Base-by-base conservation (phyloP, 2,113 vertebrate genomes). In the Rattus rattus region DNA sequence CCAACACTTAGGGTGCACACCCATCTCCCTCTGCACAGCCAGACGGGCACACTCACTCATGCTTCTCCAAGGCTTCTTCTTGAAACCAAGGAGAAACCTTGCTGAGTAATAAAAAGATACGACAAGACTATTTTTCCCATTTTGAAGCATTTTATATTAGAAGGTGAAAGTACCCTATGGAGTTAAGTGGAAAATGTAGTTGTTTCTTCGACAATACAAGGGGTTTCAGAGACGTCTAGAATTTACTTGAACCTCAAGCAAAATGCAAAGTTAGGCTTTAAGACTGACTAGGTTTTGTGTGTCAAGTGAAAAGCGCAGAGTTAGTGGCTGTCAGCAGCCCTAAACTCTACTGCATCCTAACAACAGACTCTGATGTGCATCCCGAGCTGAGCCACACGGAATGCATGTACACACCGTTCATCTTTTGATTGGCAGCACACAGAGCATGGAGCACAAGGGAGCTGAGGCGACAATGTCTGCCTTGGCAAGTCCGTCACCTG, bases 1-100 rank as follows among this genome's bases (percentile, higher is more conserved):
- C 65, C 0, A 0, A 67, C 9, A 9, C 12, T 84, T 79, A 72
- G 47, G 36, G 14, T 30, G 28, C 1, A 10, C 7, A 3, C 1
- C 70, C 79, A 77, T 91, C 61, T 30, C 24, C 5, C 4, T 95
- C 39, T 24, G 11, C 30, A 79, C 49, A 7, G 4, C 26, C 8
- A 2, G 43, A 79, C 49, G 5, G 13, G 24, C 73, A 93, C 49
- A 16, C 9, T 2, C 59, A 17, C 17, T 36, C 30, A 4, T 75
- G 17, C 61, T 56, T 73, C 5, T 73, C 52, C 22, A 69, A 33
- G 30, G 13, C 16, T 69, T 33, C 67, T 69, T 33, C 67, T 69
- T 33, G 67, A 69, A 69, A 69, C 16, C 39, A 61, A 61, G 24
- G 11, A 91, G 22, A 91, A 11, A 54, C 56, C 76, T 43, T 22